Evolutionary conservation across 2,113 vertebrate genomes (phyloP), one percentile per base, ranked within the genome.

Genomic region (Corythaixoides concolor): DNA sequence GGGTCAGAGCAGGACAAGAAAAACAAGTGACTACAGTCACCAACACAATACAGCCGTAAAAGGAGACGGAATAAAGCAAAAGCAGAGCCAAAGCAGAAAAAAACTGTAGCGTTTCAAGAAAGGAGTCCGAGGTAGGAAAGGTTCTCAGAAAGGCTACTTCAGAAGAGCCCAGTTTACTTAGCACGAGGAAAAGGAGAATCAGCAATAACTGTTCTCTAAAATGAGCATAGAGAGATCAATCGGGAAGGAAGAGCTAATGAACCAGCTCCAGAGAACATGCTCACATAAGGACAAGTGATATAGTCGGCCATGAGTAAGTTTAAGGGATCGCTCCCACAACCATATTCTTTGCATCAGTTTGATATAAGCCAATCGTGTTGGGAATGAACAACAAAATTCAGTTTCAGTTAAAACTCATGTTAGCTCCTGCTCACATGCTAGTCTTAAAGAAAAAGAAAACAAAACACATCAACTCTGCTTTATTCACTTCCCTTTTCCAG

Each of bases 1-100:
- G 90, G 94, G 90, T 88, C 78, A 93, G 74, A 90, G 74, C 30
- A 93, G 96, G 90, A 95, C 85, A 95, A 94, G 94, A 87, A 85
- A 87, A 87, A 95, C 88, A 95, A 96, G 78, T 32, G 60, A 73
- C 78, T 94, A 55, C 70, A 91, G 82, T 35, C 78, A 73, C 39
- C 45, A 78, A 69, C 77, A 91, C 85, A 82, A 66, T 45, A 35
- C 32, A 78, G 62, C 90, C 6, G 0, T 81, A 93, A 88, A 94
- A 94, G 94, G 82, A 90, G 53, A 91, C 9, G 27, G 69, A 81
- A 68, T 33, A 41, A 72, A 87, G 56, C 16, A 74, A 96, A 85
- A 75, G 56, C 13, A 85, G 26, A 28, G 15, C 11, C 37, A 55
- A 84, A 60, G n/a, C 32, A 59, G 69, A 41, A 41, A 47, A 85